Conservation (phyloP, 2,888 invertebrate species). For the Amphiduros pacificus region DNA sequence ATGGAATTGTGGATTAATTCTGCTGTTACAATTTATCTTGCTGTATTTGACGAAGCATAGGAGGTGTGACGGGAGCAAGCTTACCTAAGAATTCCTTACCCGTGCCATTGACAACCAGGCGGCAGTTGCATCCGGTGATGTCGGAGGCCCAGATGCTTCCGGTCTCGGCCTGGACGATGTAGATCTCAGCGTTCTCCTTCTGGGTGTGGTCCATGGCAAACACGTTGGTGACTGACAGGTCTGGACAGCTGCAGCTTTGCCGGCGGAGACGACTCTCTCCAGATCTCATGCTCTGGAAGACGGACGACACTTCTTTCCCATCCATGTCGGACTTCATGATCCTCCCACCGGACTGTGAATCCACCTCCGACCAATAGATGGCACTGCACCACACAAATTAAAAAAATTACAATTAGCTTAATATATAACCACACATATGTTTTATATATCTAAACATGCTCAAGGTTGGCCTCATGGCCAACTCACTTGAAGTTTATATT, state of each 20-base stretch:
- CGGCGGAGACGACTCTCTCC: background rate
- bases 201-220: slow-evolving; percentile 70
- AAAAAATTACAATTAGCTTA: background rate
- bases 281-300: background rate
- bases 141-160: slow-evolving; percentile 22
- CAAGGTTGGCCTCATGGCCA: too few relatives aligned
- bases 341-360: slow-evolving; percentile 65
- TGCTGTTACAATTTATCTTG: too few relatives aligned
- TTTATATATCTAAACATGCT: too few relatives aligned
- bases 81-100: too few relatives aligned
- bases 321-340: slow-evolving; percentile 66
- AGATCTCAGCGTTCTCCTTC: slow-evolving; percentile 8
- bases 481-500: too few relatives aligned
- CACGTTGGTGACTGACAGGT: slow-evolving; percentile 67
- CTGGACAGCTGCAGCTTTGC: slow-evolving; percentile 69
- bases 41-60: too few relatives aligned
- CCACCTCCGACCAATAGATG: slow-evolving; percentile 77
- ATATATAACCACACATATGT: background rate
- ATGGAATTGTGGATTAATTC: too few relatives aligned
- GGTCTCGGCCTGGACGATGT: slow-evolving; percentile 11
- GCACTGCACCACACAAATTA: slow-evolving; percentile 62
- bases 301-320: slow-evolving; percentile 27
- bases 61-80: too few relatives aligned
- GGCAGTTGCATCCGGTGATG: slow-evolving; percentile 17
- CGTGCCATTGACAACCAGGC: slow-evolving; percentile 19